Conservation (phyloP, 2,888 invertebrate genomes). For the Harpagoxenus sublaevis region DNA sequence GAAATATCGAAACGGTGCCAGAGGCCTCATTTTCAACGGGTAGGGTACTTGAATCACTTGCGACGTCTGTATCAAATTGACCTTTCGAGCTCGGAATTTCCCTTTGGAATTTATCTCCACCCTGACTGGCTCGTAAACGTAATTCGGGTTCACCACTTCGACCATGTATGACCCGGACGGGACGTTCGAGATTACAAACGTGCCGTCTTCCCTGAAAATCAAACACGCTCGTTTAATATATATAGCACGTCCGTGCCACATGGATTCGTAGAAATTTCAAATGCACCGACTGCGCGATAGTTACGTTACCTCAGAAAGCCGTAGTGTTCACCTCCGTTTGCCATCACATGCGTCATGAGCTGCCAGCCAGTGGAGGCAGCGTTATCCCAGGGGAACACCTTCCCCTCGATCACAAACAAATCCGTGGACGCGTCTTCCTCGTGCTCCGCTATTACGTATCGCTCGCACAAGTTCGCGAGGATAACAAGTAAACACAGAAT, state of each 20-base stretch:
- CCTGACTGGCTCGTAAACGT: conserved; percentile 96
- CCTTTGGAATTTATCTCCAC: conserved; percentile 99
- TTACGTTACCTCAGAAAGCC: conserved; percentile 91
- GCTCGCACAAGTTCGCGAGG: conserved; percentile 54
- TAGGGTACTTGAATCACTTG: conserved; percentile 96
- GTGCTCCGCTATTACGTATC: conserved; percentile 77
- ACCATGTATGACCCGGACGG: conserved; percentile 97
- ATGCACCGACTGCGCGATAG: not conserved
- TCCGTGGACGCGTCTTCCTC: conserved; percentile 87
- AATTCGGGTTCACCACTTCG: conserved; percentile 96
- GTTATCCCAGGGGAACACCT: conserved; percentile 92
- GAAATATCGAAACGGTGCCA: conserved; percentile 94
- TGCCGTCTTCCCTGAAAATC: conserved; percentile 93
- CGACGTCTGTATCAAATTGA: conserved; percentile 97
- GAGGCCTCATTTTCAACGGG: conserved; percentile 95
- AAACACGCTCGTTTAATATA: not conserved
- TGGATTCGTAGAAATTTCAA: not conserved
- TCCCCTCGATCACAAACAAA: conserved; percentile 93
- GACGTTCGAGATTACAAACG: conserved; percentile 95
- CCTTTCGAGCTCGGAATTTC: conserved; percentile 97
- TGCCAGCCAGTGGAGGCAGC: conserved; percentile 90
- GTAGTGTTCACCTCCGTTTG: conserved; percentile 95
- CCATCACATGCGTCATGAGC: conserved; percentile 91
- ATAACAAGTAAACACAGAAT: conserved; percentile 60
- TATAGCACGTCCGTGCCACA: too few relatives aligned